Percentiles rank a stretch among this genome's conserved stretches.
phyloP scores from a whole-genome alignment of 1,140 invertebrate genomes.

The Coenobita brevimanus region DNA sequence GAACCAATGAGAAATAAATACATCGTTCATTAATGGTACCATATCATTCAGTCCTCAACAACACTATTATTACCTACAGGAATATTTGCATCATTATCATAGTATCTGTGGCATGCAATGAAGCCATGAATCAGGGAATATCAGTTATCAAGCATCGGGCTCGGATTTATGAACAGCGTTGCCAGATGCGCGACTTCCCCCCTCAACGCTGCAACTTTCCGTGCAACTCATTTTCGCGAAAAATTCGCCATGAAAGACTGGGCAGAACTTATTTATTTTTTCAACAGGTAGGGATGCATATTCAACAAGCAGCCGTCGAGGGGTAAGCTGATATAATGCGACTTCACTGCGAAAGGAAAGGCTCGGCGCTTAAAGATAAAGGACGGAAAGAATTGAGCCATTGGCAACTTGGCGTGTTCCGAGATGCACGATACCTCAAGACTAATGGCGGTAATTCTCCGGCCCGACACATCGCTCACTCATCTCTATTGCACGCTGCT shows the following conservation, averaged over 20 bases:
- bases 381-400: conserved; percentile 10
- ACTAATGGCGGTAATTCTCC: conserved; percentile 14
- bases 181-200: background rate
- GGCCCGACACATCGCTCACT: background rate
- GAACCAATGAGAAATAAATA: background rate
- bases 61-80: conserved; percentile 9
- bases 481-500: conserved; percentile 17
- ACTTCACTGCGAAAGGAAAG: background rate
- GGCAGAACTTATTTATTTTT: too few species aligned
- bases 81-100: conserved; percentile 35
- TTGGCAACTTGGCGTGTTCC: background rate
- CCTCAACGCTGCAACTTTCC: too few species aligned
- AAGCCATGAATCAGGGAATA: conserved; percentile 29
- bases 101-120: conserved; percentile 17
- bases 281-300: background rate
- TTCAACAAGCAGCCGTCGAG: background rate
- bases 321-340: conserved; percentile 20
- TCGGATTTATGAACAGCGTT: background rate
- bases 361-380: background rate
- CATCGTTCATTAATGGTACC: background rate
- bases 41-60: background rate
- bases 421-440: conserved; percentile 31
- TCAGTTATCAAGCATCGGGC: conserved; percentile 3
- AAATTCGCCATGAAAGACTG: too few species aligned
- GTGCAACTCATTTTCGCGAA: too few species aligned